Evolutionary conservation across 2,888 invertebrate genomes (phyloP).

Genomic region (Carpatolechia fugitivella): DNA sequence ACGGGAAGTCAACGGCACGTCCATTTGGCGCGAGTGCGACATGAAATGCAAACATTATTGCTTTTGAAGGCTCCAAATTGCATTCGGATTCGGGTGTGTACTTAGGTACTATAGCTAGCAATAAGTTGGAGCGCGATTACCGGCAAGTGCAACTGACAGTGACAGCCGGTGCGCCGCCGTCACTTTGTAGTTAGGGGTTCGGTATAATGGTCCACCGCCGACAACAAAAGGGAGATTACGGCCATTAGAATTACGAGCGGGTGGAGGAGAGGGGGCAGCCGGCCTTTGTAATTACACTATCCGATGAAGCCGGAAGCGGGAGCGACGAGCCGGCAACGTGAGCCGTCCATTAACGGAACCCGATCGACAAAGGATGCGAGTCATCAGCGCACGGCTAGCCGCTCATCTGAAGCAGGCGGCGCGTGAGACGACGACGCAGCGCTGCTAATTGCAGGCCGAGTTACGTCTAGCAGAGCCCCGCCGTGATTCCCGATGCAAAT

Average conservation of each 20-base stretch:
- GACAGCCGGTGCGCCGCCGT: background rate
- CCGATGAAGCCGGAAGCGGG: slow-evolving; percentile 8
- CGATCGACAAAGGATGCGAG: slow-evolving; percentile 9
- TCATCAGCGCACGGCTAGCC: slow-evolving; percentile 5
- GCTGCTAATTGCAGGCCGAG: too few relatives aligned
- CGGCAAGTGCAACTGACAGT: slow-evolving; percentile 5
- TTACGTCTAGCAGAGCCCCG: background rate
- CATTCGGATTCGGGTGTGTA: background rate
- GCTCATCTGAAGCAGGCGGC: background rate
- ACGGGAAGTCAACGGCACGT: slow-evolving; percentile 2
- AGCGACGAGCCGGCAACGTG: slow-evolving; percentile 2
- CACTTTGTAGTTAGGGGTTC: background rate
- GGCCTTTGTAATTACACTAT: slow-evolving; percentile 12
- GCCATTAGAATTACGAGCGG: slow-evolving; percentile 5
- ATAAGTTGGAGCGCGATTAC: background rate
- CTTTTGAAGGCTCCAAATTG: slow-evolving; percentile 4
- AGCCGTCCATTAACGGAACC: slow-evolving; percentile 6
- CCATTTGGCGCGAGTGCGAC: background rate
- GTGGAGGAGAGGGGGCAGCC: background rate
- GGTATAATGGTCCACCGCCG: background rate
- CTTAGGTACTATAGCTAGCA: background rate
- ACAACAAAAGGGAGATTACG: slow-evolving; percentile 5
- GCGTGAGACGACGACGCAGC: background rate
- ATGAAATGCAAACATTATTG: slow-evolving; percentile 8
- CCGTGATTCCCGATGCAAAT: background rate